A percentile compares a stretch with the other conserved stretches of the same genome.
These are phyloP conservation scores for Maniola jurtina DNA, from an alignment of 1,140 invertebrate genomes.

Conservation along the genomic window DNA sequence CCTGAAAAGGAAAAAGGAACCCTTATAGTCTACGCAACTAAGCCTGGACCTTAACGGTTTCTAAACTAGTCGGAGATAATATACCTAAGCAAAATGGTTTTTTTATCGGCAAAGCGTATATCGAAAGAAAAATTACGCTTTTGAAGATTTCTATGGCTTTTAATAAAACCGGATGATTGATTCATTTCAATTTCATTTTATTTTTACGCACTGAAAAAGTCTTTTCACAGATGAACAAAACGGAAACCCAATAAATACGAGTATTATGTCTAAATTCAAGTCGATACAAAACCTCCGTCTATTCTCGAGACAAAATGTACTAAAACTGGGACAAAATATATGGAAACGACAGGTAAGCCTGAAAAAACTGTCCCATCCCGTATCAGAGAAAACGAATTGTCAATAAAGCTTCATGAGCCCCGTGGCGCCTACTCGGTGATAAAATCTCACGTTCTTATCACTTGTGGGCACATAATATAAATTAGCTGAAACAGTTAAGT, in stretches of 20 bases:
- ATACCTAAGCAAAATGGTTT: too few species aligned
- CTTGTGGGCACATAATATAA: slow-evolving; percentile 12
- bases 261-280: neutral
- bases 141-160: too few species aligned
- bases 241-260: neutral
- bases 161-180: too few species aligned
- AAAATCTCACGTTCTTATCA: slow-evolving; percentile 31
- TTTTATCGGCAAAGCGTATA: too few species aligned
- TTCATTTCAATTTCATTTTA: too few species aligned
- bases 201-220: too few species aligned
- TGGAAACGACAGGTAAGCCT: slow-evolving; percentile 15
- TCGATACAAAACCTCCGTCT: neutral
- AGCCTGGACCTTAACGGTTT: too few species aligned
- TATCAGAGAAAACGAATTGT: slow-evolving; percentile 43
- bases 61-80: too few species aligned
- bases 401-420: slow-evolving; percentile 43
- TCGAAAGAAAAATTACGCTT: too few species aligned
- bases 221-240: too few species aligned
- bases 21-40: too few species aligned
- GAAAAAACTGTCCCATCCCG: slow-evolving; percentile 23
- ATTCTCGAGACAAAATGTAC: slow-evolving; percentile 2
- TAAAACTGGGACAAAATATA: slow-evolving; percentile 2
- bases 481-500: slow-evolving; percentile 6
- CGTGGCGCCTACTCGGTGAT: slow-evolving; percentile 20
- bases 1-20: too few species aligned